Conservation (phyloP, 2,888 invertebrate genomes). For the Meloe dianella region DNA sequence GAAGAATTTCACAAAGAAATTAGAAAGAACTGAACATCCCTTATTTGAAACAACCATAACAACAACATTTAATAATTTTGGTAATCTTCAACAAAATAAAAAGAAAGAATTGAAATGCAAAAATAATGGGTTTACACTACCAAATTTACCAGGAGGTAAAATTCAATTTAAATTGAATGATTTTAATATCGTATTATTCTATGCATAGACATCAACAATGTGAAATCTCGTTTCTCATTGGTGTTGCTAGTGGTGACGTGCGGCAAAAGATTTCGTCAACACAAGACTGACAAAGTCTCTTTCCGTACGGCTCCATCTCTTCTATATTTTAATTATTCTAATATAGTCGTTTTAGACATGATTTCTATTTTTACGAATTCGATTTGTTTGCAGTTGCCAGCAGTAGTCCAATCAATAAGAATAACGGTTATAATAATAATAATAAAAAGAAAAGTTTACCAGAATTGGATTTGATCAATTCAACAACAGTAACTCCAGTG, state of each 20-base stretch:
- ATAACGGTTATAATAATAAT: conserved; percentile 35
- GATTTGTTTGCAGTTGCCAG: conserved; percentile 37
- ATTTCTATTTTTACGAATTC: background rate
- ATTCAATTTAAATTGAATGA: no score
- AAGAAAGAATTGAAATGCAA: conserved; percentile 46
- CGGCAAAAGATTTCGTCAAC: no score
- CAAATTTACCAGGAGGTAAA: conserved; percentile 68
- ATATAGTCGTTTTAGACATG: background rate
- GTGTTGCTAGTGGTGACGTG: no score
- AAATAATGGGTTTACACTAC: conserved; percentile 64
- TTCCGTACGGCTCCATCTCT: no score
- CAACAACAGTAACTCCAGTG: conserved; percentile 52
- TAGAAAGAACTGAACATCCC: background rate
- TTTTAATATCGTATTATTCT: no score
- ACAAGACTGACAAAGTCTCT: no score
- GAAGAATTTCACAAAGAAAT: background rate
- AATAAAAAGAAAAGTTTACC: conserved; percentile 51
- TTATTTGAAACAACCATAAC: no score
- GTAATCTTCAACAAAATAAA: conserved; percentile 15
- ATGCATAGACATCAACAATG: no score
- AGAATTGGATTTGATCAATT: conserved; percentile 43
- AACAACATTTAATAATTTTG: no score
- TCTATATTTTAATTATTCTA: no score
- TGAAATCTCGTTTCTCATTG: no score
- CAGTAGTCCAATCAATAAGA: conserved; percentile 43